Percentiles rank a stretch among this genome's conserved stretches.
Conservation (phyloP, 1,140 invertebrate species). For the Bombus cullumanus region DNA sequence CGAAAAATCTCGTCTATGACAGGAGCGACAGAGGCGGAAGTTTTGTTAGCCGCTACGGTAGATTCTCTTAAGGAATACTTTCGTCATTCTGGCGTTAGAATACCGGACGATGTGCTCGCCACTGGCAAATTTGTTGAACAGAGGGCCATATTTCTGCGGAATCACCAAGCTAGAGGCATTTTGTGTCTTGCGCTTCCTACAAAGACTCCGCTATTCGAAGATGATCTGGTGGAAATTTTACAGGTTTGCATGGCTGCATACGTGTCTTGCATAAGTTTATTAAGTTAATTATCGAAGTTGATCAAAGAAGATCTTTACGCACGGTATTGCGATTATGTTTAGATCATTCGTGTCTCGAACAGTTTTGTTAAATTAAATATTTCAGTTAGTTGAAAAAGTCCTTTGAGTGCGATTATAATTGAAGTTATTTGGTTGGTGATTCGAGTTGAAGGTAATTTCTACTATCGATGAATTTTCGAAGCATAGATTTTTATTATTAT, state of each 20-base stretch:
- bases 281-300: not conserved
- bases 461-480: no score
- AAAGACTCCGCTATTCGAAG: conserved; percentile 77
- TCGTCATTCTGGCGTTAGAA: conserved; percentile 80
- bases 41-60: conserved; percentile 86
- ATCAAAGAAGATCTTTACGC: no score
- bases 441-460: no score
- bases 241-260: conserved; percentile 64
- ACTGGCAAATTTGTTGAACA: conserved; percentile 84
- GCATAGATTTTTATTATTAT: no score
- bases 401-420: no score
- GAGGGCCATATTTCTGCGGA: conserved; percentile 81
- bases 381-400: not conserved
- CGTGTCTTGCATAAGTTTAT: not conserved
- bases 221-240: conserved; percentile 79
- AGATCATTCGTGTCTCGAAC: no score
- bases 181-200: conserved; percentile 85
- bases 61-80: conserved; percentile 87
- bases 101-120: conserved; percentile 83
- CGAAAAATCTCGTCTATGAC: conserved; percentile 84
- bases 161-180: conserved; percentile 83
- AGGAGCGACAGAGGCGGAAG: conserved; percentile 87
- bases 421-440: no score
- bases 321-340: no score
- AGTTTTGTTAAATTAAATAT: not conserved